Percentiles rank a stretch among this genome's conserved stretches.
phyloP scores from a whole-genome alignment of 2,888 invertebrate genomes.

The Archips xylosteana region DNA sequence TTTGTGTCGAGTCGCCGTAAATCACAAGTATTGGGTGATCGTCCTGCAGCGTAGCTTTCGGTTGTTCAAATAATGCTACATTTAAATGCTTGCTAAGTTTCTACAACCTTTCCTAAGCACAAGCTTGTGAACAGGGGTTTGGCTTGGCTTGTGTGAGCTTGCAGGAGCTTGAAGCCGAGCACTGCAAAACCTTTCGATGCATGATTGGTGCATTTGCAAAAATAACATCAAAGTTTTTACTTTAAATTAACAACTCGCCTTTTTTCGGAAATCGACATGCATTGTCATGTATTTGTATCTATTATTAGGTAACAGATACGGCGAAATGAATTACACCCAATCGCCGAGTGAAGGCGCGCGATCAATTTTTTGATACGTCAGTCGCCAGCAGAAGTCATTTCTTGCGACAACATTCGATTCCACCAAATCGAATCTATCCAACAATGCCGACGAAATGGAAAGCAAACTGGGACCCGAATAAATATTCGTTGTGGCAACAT shows the following conservation, averaged over 20 bases:
- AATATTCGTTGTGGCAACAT: slow-evolving; percentile 84
- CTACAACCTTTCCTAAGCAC: too few species aligned
- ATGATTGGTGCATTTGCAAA: too few species aligned
- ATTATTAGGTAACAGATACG: slow-evolving; percentile 31
- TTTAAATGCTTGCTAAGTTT: too few species aligned
- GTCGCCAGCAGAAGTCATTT: slow-evolving; percentile 74
- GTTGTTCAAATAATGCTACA: background rate
- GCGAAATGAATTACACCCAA: slow-evolving; percentile 43
- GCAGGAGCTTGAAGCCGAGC: too few species aligned
- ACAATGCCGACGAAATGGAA: slow-evolving; percentile 73
- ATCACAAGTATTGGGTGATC: background rate
- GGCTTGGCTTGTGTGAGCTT: too few species aligned
- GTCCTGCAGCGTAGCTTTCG: background rate
- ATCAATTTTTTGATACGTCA: slow-evolving; percentile 85
- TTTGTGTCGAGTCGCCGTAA: slow-evolving; percentile 17
- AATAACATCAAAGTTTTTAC: too few species aligned
- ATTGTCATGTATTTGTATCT: background rate
- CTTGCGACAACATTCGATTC: slow-evolving; percentile 80
- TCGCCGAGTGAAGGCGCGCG: slow-evolving; percentile 49
- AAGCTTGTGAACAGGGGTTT: too few species aligned
- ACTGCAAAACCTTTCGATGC: too few species aligned
- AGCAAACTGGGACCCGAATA: slow-evolving; percentile 80
- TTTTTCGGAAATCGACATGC: too few species aligned
- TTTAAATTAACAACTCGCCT: too few species aligned
- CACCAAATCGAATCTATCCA: slow-evolving; percentile 80